Base-by-base conservation (phyloP, 92 coral and sea anemone species). In the Umimayanthus kanabou region DNA sequence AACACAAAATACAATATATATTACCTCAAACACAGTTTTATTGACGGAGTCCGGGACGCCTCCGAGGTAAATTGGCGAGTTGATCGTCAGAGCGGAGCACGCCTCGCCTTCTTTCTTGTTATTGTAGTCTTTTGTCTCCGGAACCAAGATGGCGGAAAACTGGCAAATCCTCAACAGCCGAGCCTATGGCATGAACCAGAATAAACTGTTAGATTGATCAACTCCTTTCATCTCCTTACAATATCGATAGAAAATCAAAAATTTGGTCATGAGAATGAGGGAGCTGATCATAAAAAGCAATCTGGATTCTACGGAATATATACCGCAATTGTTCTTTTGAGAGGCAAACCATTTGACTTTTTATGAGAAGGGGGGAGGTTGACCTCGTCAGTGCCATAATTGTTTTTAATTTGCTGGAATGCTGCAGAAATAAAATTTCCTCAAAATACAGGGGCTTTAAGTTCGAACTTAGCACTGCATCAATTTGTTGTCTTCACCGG, bases 141-240 rank as follows among this genome's bases (percentile, higher is more conserved):
- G 86, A 10, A 97, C 95, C 39, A 97, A 92, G 67, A 95, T 85
- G 43, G 94, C 99, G 42, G 97, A 93, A 85, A 97, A 97, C 91
- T 95, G 94, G 76, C 75, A 67, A 57, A 97, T 97, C 76, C 98
- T 91, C 22, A 97, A 82, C 70, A 95, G 74, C 8, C 82, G 91
- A 28, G 91, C 98, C 98, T 96, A 86, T 23, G 76, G 57, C 33
- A 40, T 26, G 29, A 79, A 65, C 15, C 73, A 78, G 66, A 43
- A 22, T 61, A 61, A 5, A 0, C 26, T 22, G 25, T 23, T 4
- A 23, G 26, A 18, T 5, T 14, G 69, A 18, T 16, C 66, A 57
- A 57, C 23, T 15, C 22, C 23, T 15, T 57, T 57, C 3, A 57
- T 16, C 23, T 57, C 66, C n/a, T 18, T 61, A 20, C 7, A 61